These are phyloP conservation scores for Lasioglossum zephyrum DNA, from an alignment of 2,888 invertebrate species.

Conservation along the genomic window DNA sequence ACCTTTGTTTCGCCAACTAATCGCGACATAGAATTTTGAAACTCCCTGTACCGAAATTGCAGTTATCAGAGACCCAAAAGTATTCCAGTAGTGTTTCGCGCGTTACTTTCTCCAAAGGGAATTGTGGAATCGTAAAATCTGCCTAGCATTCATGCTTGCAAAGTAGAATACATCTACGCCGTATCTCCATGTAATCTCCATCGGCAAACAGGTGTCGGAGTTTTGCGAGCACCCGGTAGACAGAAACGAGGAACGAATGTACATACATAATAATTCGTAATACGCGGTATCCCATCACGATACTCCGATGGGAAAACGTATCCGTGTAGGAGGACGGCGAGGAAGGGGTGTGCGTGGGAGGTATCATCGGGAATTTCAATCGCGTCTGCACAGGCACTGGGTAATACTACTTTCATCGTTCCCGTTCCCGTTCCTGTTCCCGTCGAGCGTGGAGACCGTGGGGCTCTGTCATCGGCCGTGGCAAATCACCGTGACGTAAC, in stretches of 20 bases:
- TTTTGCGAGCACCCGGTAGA: neutral
- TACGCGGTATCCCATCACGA: conserved; percentile 23
- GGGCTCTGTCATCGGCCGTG: conserved; percentile 20
- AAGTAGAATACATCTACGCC: neutral
- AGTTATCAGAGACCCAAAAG: no score
- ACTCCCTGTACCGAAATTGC: no score
- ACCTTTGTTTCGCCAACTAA: no score
- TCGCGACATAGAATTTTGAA: no score
- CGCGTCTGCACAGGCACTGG: conserved; percentile 29
- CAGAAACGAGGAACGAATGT: conserved; percentile 37
- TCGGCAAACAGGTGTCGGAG: neutral
- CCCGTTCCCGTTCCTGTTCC: neutral
- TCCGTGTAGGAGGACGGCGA: neutral
- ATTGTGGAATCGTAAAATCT: neutral
- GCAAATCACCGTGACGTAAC: conserved; percentile 43
- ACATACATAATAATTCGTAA: conserved; percentile 37
- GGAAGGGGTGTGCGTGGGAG: no score
- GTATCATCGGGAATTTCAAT: conserved; percentile 36
- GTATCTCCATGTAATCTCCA: neutral
- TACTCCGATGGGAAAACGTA: conserved; percentile 28
- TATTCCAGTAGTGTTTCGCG: no score
- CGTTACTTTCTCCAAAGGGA: neutral
- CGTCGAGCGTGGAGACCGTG: neutral
- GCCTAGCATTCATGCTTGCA: neutral
- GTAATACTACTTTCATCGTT: conserved; percentile 41